Percentiles rank a stretch among this genome's conserved stretches.
Evolutionary conservation across 2,888 invertebrate species (phyloP).

Genomic region (Pharmacophagus antenor): DNA sequence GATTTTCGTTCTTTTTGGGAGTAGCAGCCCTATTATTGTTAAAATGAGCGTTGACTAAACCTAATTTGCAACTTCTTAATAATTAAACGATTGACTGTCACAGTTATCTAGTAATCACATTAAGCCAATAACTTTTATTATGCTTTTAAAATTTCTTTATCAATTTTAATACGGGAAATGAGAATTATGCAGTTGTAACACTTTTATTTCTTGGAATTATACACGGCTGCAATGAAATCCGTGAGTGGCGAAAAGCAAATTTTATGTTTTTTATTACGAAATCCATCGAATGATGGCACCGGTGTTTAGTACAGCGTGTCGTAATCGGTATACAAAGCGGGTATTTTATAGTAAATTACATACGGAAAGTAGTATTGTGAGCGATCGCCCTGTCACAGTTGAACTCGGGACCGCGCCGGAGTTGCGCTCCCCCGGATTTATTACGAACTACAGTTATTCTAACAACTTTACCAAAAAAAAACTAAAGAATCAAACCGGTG

Average conservation of each 20-base stretch:
- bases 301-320: conserved; percentile 74
- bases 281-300: conserved; percentile 51
- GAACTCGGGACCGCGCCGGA: conserved; percentile 56
- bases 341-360: conserved; percentile 78
- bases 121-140: too few relatives aligned
- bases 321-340: conserved; percentile 74
- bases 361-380: conserved; percentile 72
- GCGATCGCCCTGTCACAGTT: conserved; percentile 70
- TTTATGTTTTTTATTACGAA: conserved; percentile 44
- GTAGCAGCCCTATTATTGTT: too few relatives aligned
- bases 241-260: neutral
- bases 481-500: conserved; percentile 6
- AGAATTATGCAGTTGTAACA: neutral
- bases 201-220: neutral
- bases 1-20: too few relatives aligned
- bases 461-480: conserved; percentile 39
- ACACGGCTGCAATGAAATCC: conserved; percentile 4
- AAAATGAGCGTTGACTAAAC: too few relatives aligned
- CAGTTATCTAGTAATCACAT: too few relatives aligned
- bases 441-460: conserved; percentile 37
- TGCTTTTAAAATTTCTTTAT: neutral
- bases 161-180: neutral
- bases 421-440: conserved; percentile 56
- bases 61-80: too few relatives aligned
- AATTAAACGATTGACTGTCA: too few relatives aligned